Conservation (phyloP, 2,113 vertebrate species). For the Phaethornis superciliosus region DNA sequence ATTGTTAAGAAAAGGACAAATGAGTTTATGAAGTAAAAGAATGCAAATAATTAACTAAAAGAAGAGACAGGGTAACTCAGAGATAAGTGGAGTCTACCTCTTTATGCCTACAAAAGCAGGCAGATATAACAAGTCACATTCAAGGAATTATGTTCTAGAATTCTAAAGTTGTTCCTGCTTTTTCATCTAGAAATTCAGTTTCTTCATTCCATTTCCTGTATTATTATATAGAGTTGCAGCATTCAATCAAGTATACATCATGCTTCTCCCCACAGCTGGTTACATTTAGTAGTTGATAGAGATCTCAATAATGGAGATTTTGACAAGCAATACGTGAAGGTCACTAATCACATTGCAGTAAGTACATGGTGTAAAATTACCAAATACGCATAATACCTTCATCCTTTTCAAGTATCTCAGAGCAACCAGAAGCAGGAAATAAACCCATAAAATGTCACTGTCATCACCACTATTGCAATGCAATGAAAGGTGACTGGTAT, state of each 20-base stretch:
- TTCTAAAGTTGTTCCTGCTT: background rate
- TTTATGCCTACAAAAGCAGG: background rate
- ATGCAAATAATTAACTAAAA: background rate
- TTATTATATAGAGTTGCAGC: background rate
- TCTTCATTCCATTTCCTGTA: background rate
- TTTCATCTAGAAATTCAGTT: background rate
- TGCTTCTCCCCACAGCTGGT: background rate
- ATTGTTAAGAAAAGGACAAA: background rate
- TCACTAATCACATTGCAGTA: background rate
- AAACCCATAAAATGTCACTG: background rate
- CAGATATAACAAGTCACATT: background rate
- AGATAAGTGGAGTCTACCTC: background rate
- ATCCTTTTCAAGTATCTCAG: background rate
- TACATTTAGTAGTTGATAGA: background rate
- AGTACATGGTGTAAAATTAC: background rate
- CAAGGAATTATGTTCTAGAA: background rate
- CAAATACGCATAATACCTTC: background rate
- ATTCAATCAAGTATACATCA: background rate
- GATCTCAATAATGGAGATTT: background rate
- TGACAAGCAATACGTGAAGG: background rate
- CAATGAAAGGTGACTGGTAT: slow-evolving; percentile 42
- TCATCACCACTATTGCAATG: slow-evolving; percentile 32
- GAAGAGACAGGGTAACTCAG: background rate
- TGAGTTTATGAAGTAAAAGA: background rate
- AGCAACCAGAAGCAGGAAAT: background rate